Evolutionary conservation across 1,140 invertebrate genomes (phyloP), one percentile per base, ranked within the genome.

Genomic region (Cydia amplana): DNA sequence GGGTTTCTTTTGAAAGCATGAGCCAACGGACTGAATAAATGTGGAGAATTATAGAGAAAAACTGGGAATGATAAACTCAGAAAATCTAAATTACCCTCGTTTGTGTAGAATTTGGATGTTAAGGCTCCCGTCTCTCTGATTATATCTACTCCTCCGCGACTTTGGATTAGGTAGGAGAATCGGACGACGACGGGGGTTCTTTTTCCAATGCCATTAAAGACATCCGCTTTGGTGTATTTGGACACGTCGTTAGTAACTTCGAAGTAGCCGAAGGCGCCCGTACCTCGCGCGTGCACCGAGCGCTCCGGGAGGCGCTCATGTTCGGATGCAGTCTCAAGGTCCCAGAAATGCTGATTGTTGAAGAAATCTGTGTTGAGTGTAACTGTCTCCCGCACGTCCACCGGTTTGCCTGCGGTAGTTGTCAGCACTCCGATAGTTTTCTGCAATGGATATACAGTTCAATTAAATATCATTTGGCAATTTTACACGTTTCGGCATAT

Each of bases 211-310:
- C 93, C 87, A n/a, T 95, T 95, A 90, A 99, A 99, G 0, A 98
- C 87, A 67, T 95, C 95, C 0, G 97, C 97, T 80, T 97, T 98
- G 73, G 92, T 95, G 83, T 98, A 98, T 75, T 96, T 95, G 1
- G 94, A 95, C 46, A 99, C 97, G 82, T 98, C 97, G 83, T 98
- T 96, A 0, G 97, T 99, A 2, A 97, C 96, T 91, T 98, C 97
- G 85, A 99, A 98, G 83, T 98, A 98, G 0, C 98, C 98, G 93
- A 98, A 98, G 6, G 98, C 98, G 74, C 97, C 97, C 51, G 96
- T 96, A 82, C 98, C 98, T 93, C 98, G 98, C 0, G 97, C 98
- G 88, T 99, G 97, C 1, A 98, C 97, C 0, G 98, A 97, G 77
- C 98, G 94, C 87, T 99, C 98, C 0, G 98, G 97, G 82, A 99